Evolutionary conservation across 2,797 vertebrate genomes (phyloP).

Genomic region (Coranthus polyacanthus): DNA sequence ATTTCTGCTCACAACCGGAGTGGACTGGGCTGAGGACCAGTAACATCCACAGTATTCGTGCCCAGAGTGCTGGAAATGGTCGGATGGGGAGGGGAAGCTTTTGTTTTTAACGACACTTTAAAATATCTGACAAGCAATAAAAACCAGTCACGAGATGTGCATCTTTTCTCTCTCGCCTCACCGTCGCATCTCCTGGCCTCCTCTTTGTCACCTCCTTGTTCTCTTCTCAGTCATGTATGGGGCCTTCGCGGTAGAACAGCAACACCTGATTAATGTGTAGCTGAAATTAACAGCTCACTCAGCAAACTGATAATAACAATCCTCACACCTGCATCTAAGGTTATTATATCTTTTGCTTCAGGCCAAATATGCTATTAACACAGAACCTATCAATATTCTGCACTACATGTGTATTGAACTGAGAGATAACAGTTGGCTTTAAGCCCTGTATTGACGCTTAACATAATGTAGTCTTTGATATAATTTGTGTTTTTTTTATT

Average conservation of each 20-base stretch:
- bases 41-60: too few relatives aligned
- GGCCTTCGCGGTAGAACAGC: slow-evolving; percentile 16
- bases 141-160: too few relatives aligned
- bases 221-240: slow-evolving; percentile 13
- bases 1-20: too few relatives aligned
- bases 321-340: slow-evolving; percentile 41
- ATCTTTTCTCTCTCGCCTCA: too few relatives aligned
- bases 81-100: too few relatives aligned
- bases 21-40: too few relatives aligned
- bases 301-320: slow-evolving; percentile 48
- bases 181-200: too few relatives aligned
- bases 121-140: too few relatives aligned
- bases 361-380: slow-evolving; percentile 44
- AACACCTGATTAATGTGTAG: slow-evolving; percentile 45
- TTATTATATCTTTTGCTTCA: slow-evolving; percentile 46
- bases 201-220: slow-evolving; percentile 26
- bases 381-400: slow-evolving; percentile 29
- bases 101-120: too few relatives aligned
- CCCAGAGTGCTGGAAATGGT: too few relatives aligned
- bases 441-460: neutral
- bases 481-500: slow-evolving; percentile 25
- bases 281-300: slow-evolving; percentile 49
- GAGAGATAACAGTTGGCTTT: neutral
- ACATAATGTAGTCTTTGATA: neutral
- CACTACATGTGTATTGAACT: slow-evolving; percentile 5